Percentiles rank a stretch among this genome's conserved stretches.
phyloP scores from a whole-genome alignment of 64 coral and sea anemone species.

The Stichodactyla helianthus region DNA sequence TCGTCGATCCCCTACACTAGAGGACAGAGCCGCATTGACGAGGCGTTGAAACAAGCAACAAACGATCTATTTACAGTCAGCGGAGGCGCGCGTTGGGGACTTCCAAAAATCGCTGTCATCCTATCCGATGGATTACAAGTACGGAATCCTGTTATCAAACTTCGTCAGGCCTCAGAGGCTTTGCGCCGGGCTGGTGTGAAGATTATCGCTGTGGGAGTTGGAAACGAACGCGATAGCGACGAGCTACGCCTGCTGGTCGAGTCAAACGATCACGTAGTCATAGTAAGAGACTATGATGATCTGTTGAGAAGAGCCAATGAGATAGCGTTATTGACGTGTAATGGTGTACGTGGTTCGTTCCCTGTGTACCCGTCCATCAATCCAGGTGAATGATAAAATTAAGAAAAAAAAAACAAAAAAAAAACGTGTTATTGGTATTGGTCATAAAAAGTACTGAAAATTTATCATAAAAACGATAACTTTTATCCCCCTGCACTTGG shows the following conservation, averaged over 20 bases:
- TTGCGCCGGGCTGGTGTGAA: slow-evolving; percentile 1
- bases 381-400: background rate
- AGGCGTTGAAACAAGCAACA: slow-evolving; percentile 13
- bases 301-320: background rate
- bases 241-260: slow-evolving; percentile 13
- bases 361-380: background rate
- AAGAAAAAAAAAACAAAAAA: no score
- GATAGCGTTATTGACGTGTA: slow-evolving; percentile 18
- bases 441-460: no score
- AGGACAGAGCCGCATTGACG: slow-evolving; percentile 22
- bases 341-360: slow-evolving; percentile 12
- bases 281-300: slow-evolving; percentile 4
- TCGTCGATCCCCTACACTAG: background rate
- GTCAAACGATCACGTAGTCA: background rate
- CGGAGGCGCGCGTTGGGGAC: background rate
- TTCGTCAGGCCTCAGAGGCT: slow-evolving; percentile 2
- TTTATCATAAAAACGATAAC: no score
- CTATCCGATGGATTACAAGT: slow-evolving; percentile 24
- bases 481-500: no score
- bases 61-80: slow-evolving; percentile 4
- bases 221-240: background rate
- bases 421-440: no score
- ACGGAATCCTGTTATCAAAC: slow-evolving; percentile 1
- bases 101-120: slow-evolving; percentile 32
- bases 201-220: slow-evolving; percentile 36